Conservation (phyloP, 2,113 vertebrate species). For the Tetrax tetrax region DNA sequence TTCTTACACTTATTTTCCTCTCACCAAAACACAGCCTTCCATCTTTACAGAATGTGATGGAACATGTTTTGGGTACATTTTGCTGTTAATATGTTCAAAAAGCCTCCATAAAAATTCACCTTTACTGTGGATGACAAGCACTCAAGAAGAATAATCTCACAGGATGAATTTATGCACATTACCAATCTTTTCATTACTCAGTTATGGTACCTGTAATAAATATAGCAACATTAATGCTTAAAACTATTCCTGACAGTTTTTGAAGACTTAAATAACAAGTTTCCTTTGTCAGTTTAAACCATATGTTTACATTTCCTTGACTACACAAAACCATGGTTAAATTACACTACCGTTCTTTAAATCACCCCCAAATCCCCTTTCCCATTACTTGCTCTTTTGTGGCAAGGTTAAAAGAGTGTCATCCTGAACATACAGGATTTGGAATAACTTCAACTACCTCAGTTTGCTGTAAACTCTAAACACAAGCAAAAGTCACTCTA, state of each 20-base stretch:
- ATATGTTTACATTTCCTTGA: background rate
- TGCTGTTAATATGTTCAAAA: background rate
- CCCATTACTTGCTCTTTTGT: background rate
- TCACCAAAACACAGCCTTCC: background rate
- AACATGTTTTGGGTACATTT: background rate
- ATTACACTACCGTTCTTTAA: background rate
- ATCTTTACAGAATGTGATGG: background rate
- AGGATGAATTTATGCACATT: conserved; percentile 37
- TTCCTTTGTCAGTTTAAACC: conserved; percentile 13
- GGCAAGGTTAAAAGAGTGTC: background rate
- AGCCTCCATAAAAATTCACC: conserved; percentile 10
- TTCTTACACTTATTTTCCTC: background rate
- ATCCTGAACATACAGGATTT: background rate
- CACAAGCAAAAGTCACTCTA: background rate
- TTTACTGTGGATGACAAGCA: background rate
- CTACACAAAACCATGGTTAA: background rate
- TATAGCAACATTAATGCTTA: conserved; percentile 2
- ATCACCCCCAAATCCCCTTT: background rate
- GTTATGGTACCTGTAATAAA: conserved; percentile 38
- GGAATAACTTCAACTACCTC: background rate
- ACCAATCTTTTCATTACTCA: conserved; percentile 39
- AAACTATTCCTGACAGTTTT: background rate
- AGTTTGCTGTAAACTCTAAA: background rate
- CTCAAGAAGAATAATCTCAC: background rate
- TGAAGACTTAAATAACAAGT: conserved; percentile 6